Conservation (phyloP, 2,888 invertebrate species). For the Leucophenga montana region DNA sequence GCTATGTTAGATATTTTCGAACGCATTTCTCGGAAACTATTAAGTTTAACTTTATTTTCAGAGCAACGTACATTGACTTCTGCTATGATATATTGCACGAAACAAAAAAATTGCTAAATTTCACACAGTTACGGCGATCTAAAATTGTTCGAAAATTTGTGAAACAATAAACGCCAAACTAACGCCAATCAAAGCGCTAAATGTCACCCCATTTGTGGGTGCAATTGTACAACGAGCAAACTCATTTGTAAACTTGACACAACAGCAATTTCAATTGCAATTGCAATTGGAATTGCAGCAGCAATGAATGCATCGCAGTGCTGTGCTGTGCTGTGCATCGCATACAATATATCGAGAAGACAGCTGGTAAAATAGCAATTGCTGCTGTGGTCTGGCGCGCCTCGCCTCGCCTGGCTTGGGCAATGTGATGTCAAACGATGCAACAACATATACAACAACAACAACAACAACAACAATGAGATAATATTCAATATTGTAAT, state of each 20-base stretch:
- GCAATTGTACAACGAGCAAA: constrained; percentile 46
- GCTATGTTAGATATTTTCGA: constrained; percentile 36
- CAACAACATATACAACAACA: constrained; percentile 8
- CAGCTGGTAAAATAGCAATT: constrained; percentile 39
- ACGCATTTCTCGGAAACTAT: constrained; percentile 53
- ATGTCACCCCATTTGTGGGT: constrained; percentile 27
- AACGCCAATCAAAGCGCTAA: constrained; percentile 21
- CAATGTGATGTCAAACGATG: constrained; percentile 19
- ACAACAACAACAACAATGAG: constrained; percentile 51
- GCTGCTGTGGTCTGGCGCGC: constrained; percentile 27
- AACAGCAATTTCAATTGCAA: constrained; percentile 29
- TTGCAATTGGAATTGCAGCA: constrained; percentile 31
- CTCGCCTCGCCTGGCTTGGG: background rate
- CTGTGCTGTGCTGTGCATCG: constrained; percentile 51
- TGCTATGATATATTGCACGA: background rate
- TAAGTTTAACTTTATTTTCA: constrained; percentile 38
- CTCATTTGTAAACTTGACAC: constrained; percentile 61
- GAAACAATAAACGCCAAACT: constrained; percentile 7
- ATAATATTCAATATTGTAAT: constrained; percentile 69
- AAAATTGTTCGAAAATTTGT: background rate
- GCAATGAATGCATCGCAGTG: constrained; percentile 53
- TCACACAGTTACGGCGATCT: constrained; percentile 49
- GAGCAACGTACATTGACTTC: constrained; percentile 34
- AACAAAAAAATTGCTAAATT: constrained; percentile 23
- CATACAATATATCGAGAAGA: constrained; percentile 60